Evolutionary conservation across 1,140 invertebrate species (phyloP).

Genomic region (Choristoneura fumiferana): DNA sequence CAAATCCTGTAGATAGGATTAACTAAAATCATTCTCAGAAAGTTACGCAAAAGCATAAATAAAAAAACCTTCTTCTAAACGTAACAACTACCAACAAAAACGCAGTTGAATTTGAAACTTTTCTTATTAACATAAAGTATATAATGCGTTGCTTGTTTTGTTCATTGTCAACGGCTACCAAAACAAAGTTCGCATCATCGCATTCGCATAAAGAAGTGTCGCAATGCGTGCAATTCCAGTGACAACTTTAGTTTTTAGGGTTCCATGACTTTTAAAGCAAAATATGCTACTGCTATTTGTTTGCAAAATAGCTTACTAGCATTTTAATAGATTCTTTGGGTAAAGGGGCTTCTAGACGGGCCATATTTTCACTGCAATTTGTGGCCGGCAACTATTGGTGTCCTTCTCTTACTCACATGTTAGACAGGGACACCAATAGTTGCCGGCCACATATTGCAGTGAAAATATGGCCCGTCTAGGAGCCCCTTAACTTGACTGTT

Average conservation of each 20-base stretch:
- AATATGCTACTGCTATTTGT: background rate
- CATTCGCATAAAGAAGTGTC: background rate
- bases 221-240: background rate
- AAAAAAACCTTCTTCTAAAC: background rate
- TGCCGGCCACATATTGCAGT: too few relatives aligned
- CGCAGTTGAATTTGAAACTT: background rate
- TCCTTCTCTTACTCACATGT: too few relatives aligned
- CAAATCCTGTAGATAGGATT: slow-evolving; percentile 2
- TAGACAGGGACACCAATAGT: too few relatives aligned
- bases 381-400: too few relatives aligned
- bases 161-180: background rate
- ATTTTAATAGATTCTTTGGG: too few relatives aligned
- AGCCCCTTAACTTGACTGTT: too few relatives aligned
- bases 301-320: too few relatives aligned
- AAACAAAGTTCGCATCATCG: background rate
- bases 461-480: too few relatives aligned
- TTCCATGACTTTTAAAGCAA: background rate
- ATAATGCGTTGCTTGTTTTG: background rate
- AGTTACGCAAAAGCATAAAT: background rate
- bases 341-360: too few relatives aligned
- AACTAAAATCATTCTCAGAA: slow-evolving; percentile 9
- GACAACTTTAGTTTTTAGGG: slow-evolving; percentile 3
- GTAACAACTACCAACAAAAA: background rate
- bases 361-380: too few relatives aligned
- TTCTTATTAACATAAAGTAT: background rate